These are phyloP conservation scores for Propithecus perrieri DNA, from an alignment of 2,797 vertebrate genomes.

Conservation along the genomic window DNA sequence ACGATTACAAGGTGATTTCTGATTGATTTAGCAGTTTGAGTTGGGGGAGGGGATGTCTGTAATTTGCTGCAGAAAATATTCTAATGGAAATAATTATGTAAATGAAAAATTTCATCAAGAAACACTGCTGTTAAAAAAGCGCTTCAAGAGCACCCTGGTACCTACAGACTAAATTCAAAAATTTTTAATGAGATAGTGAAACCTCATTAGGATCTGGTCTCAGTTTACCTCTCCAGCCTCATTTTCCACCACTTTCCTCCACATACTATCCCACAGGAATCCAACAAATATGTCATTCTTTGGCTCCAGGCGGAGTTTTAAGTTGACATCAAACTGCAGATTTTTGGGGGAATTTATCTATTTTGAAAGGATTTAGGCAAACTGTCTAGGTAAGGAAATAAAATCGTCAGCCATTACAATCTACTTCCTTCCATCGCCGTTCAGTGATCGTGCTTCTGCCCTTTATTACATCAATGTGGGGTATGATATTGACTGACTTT, in stretches of 20 bases:
- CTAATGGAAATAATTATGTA: neutral
- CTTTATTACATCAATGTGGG: neutral
- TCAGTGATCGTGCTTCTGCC: neutral
- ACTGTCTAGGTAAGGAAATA: neutral
- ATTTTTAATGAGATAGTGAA: neutral
- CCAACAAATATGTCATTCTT: neutral
- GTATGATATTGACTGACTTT: neutral
- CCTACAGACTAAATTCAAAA: neutral
- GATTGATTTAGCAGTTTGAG: neutral
- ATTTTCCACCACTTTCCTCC: neutral
- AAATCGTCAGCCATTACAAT: neutral
- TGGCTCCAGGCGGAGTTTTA: neutral
- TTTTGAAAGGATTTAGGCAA: conserved; percentile 31
- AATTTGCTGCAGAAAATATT: conserved; percentile 8
- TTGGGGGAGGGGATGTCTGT: neutral
- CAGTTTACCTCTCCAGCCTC: neutral
- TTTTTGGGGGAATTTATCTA: neutral
- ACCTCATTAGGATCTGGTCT: neutral
- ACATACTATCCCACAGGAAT: neutral
- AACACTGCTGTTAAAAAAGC: neutral
- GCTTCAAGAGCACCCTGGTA: neutral
- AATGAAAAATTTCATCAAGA: neutral
- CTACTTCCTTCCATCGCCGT: neutral
- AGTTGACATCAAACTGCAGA: neutral
- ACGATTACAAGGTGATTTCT: neutral